phyloP scores from a whole-genome alignment of 2,797 vertebrate genomes.

The Muraenolepis orangiensis region DNA sequence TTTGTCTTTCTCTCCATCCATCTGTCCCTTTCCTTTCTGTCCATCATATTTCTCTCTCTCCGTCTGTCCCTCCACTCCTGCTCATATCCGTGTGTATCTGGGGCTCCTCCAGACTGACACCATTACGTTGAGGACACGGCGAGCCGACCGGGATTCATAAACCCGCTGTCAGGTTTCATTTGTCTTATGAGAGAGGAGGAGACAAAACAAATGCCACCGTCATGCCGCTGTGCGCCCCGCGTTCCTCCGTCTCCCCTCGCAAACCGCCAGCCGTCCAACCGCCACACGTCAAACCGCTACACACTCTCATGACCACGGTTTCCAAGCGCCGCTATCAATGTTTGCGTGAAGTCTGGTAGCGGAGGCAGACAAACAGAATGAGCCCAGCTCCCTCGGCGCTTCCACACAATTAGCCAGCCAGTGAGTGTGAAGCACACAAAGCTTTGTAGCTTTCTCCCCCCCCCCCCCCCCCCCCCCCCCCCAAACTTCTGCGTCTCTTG shows the following conservation, averaged over 20 bases:
- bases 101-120: conserved; percentile 10
- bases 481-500: no score
- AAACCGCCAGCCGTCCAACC: no score
- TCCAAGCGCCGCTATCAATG: conserved; percentile 57
- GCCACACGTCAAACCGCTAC: no score
- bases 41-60: background rate
- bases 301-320: conserved; percentile 58
- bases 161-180: conserved; percentile 42
- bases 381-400: conserved; percentile 52
- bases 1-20: background rate
- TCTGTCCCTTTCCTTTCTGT: background rate
- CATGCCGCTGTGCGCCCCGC: conserved; percentile 39
- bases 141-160: conserved; percentile 27
- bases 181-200: conserved; percentile 24
- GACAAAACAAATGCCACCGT: conserved; percentile 53
- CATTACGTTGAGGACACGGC: conserved; percentile 16
- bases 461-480: no score
- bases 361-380: conserved; percentile 53
- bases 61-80: background rate
- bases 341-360: conserved; percentile 53
- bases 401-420: conserved; percentile 72
- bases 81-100: conserved; percentile 1
- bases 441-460: conserved; percentile 67
- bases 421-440: conserved; percentile 66
- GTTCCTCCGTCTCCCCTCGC: conserved; percentile 30